Evolutionary conservation across 1,140 invertebrate species (phyloP), one percentile per base, ranked within the genome.

Genomic region (Panagrolaimus sp.): DNA sequence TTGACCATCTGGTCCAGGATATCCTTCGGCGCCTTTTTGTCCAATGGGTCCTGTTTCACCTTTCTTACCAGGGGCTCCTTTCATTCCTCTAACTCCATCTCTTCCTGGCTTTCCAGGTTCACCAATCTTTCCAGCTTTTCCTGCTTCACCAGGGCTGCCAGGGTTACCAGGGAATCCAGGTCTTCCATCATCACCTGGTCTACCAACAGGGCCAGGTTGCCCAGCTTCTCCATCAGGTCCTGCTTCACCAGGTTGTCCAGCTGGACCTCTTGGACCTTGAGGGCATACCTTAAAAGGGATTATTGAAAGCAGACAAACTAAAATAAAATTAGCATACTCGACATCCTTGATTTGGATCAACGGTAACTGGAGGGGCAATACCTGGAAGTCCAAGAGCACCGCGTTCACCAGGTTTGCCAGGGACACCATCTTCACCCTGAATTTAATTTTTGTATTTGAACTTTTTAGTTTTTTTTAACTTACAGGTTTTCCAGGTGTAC

Each of bases 361-460:
- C 64, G 5, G 74, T 76, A 5, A 76, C 74, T 7, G 72, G 74
- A 31, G 74, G 74, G 38, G 74, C 74, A 44, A 76, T 76, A 46
- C 74, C 74, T 20, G 74, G 74, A 20, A 76, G 47, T 57, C 74
- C 74, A 9, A 74, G 70, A n/a, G 74, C 70, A 68, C 74, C 72
- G n/a, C 16, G 20, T 44, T 25, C 53, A 20, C 72, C 70, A 23
- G 67, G 31, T 27, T 44, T 31, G 42, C 72, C 72, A 14, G 72
- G 69, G 13, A 44, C 53, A 38, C 72, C 72, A 46, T 72, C 73
- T 25, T 69, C 42, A 27, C 66, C 66, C 16, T n/a, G 23, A 9
- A 43, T 65, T 65, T 43, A 1, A 13, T 8, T 53, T 45, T 47
- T 65, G 38, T 65, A 16, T 43, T 43, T 3, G 11, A 9, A 13